Conservation (phyloP, 2,113 vertebrate genomes). For the Elachura formosa region DNA sequence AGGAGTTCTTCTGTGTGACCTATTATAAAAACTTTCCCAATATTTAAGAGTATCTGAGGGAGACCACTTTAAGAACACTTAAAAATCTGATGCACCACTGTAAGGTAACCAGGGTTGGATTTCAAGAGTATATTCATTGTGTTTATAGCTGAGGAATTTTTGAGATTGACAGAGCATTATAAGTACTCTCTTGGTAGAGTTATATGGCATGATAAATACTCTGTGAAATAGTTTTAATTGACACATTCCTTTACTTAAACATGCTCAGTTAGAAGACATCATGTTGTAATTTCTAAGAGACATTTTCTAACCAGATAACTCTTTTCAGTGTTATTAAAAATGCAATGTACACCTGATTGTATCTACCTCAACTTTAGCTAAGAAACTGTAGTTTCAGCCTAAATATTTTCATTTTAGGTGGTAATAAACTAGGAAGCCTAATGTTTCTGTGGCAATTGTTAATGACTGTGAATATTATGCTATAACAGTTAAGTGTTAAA, state of each 20-base stretch:
- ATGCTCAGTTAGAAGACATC: neutral
- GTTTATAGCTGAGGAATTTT: neutral
- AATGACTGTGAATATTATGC: neutral
- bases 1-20: neutral
- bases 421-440: neutral
- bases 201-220: neutral
- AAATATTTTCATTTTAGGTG: neutral
- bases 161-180: neutral
- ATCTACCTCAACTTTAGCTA: neutral
- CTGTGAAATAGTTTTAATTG: neutral
- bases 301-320: neutral
- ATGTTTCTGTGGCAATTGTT: neutral
- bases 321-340: neutral
- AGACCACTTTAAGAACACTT: neutral
- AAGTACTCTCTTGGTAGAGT: neutral
- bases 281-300: neutral
- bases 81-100: accelerated
- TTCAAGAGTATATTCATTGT: neutral
- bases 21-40: neutral
- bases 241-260: neutral
- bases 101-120: neutral
- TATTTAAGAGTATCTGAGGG: neutral
- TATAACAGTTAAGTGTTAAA: neutral
- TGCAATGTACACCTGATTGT: neutral
- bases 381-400: neutral